Conservation (phyloP, 2,797 vertebrate genomes). For the Enteromius anoplus region DNA sequence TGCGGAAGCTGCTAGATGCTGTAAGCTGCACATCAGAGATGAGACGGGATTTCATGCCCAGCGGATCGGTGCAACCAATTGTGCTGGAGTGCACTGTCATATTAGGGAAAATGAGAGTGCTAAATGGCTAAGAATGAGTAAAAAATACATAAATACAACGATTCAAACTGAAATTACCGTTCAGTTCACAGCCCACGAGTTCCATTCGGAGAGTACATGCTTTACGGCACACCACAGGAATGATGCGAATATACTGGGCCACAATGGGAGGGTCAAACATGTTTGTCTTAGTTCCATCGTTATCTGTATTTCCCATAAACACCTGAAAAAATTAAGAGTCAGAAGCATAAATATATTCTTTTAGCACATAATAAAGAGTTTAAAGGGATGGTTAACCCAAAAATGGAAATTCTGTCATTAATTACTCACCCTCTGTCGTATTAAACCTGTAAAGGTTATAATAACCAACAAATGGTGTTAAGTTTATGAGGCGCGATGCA, state of each 20-base stretch:
- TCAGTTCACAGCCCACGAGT: slow-evolving; percentile 93
- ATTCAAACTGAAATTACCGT: slow-evolving; percentile 79
- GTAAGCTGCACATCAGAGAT: slow-evolving; percentile 88
- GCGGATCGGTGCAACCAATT: slow-evolving; percentile 89
- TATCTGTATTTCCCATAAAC: slow-evolving; percentile 87
- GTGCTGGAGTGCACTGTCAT: slow-evolving; percentile 83
- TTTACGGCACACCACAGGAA: slow-evolving; percentile 83
- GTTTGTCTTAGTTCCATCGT: slow-evolving; percentile 83
- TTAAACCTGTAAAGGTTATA: no score
- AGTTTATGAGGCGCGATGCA: no score
- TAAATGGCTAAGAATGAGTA: neutral
- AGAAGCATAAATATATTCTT: neutral
- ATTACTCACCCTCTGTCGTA: neutral
- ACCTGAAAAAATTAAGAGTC: slow-evolving; percentile 71
- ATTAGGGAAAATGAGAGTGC: neutral
- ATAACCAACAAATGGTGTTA: no score
- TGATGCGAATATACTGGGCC: slow-evolving; percentile 86
- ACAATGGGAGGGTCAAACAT: slow-evolving; percentile 85
- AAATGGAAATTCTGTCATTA: neutral
- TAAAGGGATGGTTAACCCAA: neutral
- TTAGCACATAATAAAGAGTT: neutral
- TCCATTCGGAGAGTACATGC: slow-evolving; percentile 94
- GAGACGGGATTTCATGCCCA: slow-evolving; percentile 90
- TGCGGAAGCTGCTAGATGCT: slow-evolving; percentile 88
- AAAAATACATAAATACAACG: neutral